Percentiles rank a stretch among this genome's conserved stretches.
Conservation (phyloP, 2,888 invertebrate species). For the Gasteruption jaculator region DNA sequence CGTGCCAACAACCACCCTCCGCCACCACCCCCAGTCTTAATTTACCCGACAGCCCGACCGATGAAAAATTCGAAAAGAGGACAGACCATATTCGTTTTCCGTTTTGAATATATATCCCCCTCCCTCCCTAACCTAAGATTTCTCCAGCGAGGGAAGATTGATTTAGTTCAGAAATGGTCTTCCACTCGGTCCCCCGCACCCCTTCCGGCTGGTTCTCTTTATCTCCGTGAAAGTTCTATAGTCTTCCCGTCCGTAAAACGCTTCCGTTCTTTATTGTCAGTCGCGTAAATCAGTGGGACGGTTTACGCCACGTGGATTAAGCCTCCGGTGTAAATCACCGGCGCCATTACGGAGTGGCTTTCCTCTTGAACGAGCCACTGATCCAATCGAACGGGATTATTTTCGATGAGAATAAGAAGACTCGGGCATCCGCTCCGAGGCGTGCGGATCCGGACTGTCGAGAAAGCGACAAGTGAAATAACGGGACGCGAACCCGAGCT, state of each 20-base stretch:
- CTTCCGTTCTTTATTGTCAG: slow-evolving; percentile 36
- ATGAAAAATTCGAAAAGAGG: background rate
- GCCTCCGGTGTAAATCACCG: slow-evolving; percentile 35
- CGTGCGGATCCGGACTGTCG: background rate
- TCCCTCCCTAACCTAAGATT: too few species aligned
- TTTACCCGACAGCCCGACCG: background rate
- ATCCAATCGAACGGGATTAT: too few species aligned
- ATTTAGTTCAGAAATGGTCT: too few species aligned
- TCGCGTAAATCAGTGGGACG: slow-evolving; percentile 34
- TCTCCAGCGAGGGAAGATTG: too few species aligned
- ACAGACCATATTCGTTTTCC: too few species aligned
- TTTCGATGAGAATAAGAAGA: too few species aligned
- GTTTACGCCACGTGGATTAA: slow-evolving; percentile 32
- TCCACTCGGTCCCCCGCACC: background rate
- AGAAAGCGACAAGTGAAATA: background rate
- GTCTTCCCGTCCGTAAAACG: slow-evolving; percentile 29
- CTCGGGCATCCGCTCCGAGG: too few species aligned
- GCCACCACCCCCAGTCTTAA: background rate
- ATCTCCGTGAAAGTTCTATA: background rate
- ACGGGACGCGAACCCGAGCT: too few species aligned
- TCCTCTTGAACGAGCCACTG: slow-evolving; percentile 25
- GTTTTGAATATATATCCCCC: too few species aligned
- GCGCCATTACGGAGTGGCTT: slow-evolving; percentile 35
- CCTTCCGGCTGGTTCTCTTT: background rate
- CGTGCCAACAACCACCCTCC: slow-evolving; percentile 2